phyloP scores from a whole-genome alignment of 2,797 vertebrate species.

The Ataeniobius toweri region DNA sequence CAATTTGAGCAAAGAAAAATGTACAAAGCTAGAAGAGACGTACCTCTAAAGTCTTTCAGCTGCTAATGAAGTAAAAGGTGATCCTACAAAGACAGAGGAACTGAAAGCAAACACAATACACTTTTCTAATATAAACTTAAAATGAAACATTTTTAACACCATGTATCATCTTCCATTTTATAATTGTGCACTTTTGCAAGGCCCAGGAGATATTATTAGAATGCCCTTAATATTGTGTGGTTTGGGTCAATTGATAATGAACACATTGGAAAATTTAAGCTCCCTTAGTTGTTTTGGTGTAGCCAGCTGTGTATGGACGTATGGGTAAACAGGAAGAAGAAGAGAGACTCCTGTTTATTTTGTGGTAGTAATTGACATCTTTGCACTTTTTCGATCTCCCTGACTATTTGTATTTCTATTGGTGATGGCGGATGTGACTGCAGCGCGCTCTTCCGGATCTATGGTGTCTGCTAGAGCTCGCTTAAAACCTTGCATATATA shows the following conservation, averaged over 20 bases:
- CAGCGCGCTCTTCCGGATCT: too few species aligned
- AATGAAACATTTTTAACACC: neutral
- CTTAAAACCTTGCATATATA: too few species aligned
- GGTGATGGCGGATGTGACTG: too few species aligned
- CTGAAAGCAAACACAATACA: neutral
- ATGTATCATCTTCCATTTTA: neutral
- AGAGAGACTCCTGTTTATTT: conserved; percentile 44
- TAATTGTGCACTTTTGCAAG: neutral
- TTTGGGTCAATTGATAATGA: conserved; percentile 19
- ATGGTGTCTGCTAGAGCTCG: too few species aligned
- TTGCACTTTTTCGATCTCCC: conserved; percentile 57
- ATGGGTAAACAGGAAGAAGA: conserved; percentile 18
- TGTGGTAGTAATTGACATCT: conserved; percentile 62
- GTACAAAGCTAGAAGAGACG: neutral
- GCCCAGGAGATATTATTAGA: neutral
- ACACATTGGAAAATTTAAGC: conserved; percentile 17
- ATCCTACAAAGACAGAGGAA: neutral
- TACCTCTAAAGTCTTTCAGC: neutral
- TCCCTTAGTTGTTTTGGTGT: conserved; percentile 11
- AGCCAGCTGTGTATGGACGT: conserved; percentile 1
- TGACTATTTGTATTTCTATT: conserved; percentile 49
- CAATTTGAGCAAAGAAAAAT: too few species aligned
- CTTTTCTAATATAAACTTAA: neutral
- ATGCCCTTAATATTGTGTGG: conserved; percentile 21
- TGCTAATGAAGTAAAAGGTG: neutral